phyloP scores from a whole-genome alignment of 1,140 invertebrate genomes.

The Drosophila virilis region DNA sequence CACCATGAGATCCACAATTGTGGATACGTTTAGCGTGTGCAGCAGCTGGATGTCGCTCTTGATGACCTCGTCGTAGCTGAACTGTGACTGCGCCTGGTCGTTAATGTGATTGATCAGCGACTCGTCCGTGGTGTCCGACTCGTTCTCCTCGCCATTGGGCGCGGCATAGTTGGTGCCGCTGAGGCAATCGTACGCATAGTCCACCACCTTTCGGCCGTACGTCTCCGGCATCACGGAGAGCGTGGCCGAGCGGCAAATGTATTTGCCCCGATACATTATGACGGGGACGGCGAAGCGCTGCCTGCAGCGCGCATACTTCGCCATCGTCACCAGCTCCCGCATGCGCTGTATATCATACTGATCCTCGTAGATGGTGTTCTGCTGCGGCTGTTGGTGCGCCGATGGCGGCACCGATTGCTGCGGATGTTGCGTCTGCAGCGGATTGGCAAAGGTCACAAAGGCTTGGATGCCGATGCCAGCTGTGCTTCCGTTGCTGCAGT shows the following conservation, averaged over 20 bases:
- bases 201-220: conserved; percentile 86
- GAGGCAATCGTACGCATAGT: conserved; percentile 77
- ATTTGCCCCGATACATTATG: conserved; percentile 91
- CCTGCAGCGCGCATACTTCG: conserved; percentile 88
- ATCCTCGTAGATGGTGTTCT: conserved; percentile 87
- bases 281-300: conserved; percentile 92
- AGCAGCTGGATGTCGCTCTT: conserved; percentile 91
- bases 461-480: conserved; percentile 69
- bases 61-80: conserved; percentile 86
- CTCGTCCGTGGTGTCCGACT: conserved; percentile 79
- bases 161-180: conserved; percentile 68
- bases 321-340: conserved; percentile 87
- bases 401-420: conserved; percentile 28
- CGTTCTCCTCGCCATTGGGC: conserved; percentile 70
- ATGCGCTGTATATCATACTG: conserved; percentile 87
- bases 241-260: conserved; percentile 89
- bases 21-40: conserved; percentile 89
- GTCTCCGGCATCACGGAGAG: conserved; percentile 90
- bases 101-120: conserved; percentile 75
- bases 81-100: conserved; percentile 67
- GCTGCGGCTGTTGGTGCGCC: conserved; percentile 58
- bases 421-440: conserved; percentile 41
- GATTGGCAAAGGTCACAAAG: conserved; percentile 75
- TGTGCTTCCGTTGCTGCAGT: conserved; percentile 42
- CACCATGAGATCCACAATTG: conserved; percentile 94